A percentile compares a stretch with the other conserved stretches of the same genome.
Conservation (phyloP, 1,140 invertebrate genomes). For the Drosophila sturtevanti region DNA sequence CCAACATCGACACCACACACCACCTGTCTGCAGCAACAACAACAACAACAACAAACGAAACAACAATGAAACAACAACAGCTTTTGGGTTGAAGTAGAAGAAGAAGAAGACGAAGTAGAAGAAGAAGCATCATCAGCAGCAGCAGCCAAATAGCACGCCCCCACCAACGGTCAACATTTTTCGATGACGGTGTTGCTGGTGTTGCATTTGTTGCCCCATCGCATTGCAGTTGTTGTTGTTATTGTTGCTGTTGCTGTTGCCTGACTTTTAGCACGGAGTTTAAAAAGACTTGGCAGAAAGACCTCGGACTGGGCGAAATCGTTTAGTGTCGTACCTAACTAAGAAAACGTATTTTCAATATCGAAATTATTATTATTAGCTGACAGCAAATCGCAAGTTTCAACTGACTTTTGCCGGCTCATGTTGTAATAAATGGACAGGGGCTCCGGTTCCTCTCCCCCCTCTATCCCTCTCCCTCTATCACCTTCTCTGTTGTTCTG, state of each 20-base stretch:
- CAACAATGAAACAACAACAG: slow-evolving; percentile 21
- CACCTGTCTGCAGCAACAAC: slow-evolving; percentile 60
- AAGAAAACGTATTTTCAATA: slow-evolving; percentile 82
- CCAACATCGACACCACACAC: slow-evolving; percentile 79
- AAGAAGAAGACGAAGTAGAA: slow-evolving; percentile 12
- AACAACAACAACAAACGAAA: not conserved
- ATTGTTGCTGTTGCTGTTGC: slow-evolving; percentile 50
- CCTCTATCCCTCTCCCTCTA: not conserved
- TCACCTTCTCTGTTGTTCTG: slow-evolving; percentile 37
- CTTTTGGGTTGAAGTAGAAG: too few species aligned
- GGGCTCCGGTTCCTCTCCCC: not conserved
- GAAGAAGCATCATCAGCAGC: slow-evolving; percentile 48
- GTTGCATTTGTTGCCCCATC: slow-evolving; percentile 4
- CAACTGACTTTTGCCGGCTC: slow-evolving; percentile 71
- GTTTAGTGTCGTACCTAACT: slow-evolving; percentile 80
- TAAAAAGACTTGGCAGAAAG: slow-evolving; percentile 29
- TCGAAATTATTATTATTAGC: slow-evolving; percentile 82
- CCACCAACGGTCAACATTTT: slow-evolving; percentile 74
- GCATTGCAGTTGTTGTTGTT: slow-evolving; percentile 20
- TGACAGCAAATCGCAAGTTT: slow-evolving; percentile 81
- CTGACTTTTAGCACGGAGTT: slow-evolving; percentile 74
- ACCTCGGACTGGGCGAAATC: slow-evolving; percentile 73
- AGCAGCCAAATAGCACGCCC: slow-evolving; percentile 72
- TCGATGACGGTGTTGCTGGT: slow-evolving; percentile 14
- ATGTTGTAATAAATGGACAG: slow-evolving; percentile 79